Conservation (phyloP, 2,113 vertebrate genomes). For the Siniperca knerii region DNA sequence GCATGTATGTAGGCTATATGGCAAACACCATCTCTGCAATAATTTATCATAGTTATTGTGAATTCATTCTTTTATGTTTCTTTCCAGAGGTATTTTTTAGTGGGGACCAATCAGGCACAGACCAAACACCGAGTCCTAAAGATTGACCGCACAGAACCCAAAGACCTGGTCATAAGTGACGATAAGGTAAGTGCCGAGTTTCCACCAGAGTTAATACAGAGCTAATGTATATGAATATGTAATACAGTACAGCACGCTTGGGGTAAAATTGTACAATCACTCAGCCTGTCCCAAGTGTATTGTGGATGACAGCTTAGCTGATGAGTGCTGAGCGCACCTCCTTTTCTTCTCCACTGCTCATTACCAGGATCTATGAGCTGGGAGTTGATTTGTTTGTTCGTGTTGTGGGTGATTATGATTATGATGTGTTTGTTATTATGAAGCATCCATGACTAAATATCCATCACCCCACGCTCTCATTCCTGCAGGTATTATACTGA, state of each 20-base stretch:
- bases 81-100: constrained; percentile 93
- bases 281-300: constrained; percentile 60
- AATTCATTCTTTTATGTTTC: constrained; percentile 26
- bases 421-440: constrained; percentile 64
- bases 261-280: constrained; percentile 63
- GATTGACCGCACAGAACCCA: constrained; percentile 97
- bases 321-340: constrained; percentile 32
- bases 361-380: constrained; percentile 61
- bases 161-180: constrained; percentile 95
- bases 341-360: constrained; percentile 40
- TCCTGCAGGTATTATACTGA: constrained; percentile 46
- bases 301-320: constrained; percentile 49
- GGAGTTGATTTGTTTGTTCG: constrained; percentile 53
- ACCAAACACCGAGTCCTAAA: constrained; percentile 96
- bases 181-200: constrained; percentile 88
- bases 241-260: constrained; percentile 59
- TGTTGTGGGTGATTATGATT: constrained; percentile 42
- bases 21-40: not conserved
- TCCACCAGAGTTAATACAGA: constrained; percentile 15
- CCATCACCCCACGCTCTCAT: constrained; percentile 44
- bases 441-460: constrained; percentile 50
- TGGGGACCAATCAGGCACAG: constrained; percentile 95
- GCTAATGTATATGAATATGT: constrained; percentile 68
- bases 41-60: not conserved
- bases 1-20: not conserved